Base-by-base conservation (phyloP, 2,888 invertebrate genomes). In the Himalopsyche kuldschensis region DNA sequence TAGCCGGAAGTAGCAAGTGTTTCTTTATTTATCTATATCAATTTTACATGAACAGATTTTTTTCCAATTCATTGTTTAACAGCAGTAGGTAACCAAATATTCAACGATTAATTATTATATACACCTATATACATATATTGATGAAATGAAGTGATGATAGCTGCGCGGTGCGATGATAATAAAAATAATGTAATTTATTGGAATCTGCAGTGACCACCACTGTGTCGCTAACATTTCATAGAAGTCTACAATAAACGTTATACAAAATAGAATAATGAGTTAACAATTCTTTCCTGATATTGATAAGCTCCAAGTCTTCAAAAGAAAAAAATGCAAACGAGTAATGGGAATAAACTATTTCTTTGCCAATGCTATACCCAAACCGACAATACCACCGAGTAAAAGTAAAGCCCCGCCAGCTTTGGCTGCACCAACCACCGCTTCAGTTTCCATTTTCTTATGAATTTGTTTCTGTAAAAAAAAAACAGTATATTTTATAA, bases 361-460 rank as follows among this genome's bases (percentile, higher is more conserved):
- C 89, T 92, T 93, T 35, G 94, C 93, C 87, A 97, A 91, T 80
- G 97, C 96, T 87, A 98, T 93, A 84, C 96, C 97, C 30, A 97
- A 93, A 63, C 97, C 97, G 30, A 98, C 93, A 80, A 97, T 92
- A 82, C 96, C 95, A 80, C 97, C 97, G 80, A 96, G 89, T 11
- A 96, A 97, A 69, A 98, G 90, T 83, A 96, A 95, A n/a, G 96
- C 96, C 86, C 97, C 97, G 86, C 97, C 96, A 79, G 97, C 96
- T 84, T 97, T 94, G 31, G 97, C 98, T 90, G 97, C 96, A 77
- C 98, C 98, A 87, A 96, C 93, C 82, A 97, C 90, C 17, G 97
- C 97, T 89, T 98, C 98, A 91, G 96, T 97, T 89, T 97, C 96
- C 96, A 97, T 96, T 89, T 96, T 95, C 88, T 97, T 96, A 89